Evolutionary conservation across 2,888 invertebrate species (phyloP).

Genomic region (Amitus sp.): DNA sequence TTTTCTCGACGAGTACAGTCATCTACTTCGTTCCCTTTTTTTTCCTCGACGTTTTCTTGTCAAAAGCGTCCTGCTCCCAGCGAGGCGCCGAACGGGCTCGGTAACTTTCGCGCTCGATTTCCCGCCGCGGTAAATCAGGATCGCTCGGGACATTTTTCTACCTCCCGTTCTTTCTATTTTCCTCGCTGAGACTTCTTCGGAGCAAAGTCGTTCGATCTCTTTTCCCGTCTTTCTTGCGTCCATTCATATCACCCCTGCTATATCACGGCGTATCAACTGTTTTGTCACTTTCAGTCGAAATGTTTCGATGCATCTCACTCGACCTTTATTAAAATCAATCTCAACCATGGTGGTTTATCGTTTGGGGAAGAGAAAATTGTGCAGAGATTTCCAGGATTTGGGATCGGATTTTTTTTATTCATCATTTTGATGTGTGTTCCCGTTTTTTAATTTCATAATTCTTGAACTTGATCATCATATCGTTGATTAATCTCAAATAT

Average conservation of each 20-base stretch:
- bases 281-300: conserved; percentile 59
- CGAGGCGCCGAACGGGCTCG: conserved; percentile 35
- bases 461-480: too few species aligned
- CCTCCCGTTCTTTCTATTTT: conserved; percentile 39
- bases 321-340: conserved; percentile 54
- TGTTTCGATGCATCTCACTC: conserved; percentile 58
- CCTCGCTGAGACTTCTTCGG: conserved; percentile 41
- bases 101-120: conserved; percentile 50
- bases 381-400: too few species aligned
- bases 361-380: too few species aligned
- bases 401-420: too few species aligned
- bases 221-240: conserved; percentile 35
- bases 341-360: too few species aligned
- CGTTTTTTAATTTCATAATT: too few species aligned
- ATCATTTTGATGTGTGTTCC: too few species aligned
- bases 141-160: conserved; percentile 54
- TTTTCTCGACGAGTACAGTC: conserved; percentile 38
- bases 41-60: conserved; percentile 30
- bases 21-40: conserved; percentile 29
- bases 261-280: conserved; percentile 62
- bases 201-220: conserved; percentile 36
- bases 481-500: too few species aligned
- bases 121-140: conserved; percentile 56
- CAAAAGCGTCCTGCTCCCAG: conserved; percentile 32
- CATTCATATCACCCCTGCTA: conserved; percentile 55